A percentile compares a stretch with the other conserved stretches of the same genome.
Conservation (phyloP, 2,888 invertebrate species). For the Limenitis camilla region DNA sequence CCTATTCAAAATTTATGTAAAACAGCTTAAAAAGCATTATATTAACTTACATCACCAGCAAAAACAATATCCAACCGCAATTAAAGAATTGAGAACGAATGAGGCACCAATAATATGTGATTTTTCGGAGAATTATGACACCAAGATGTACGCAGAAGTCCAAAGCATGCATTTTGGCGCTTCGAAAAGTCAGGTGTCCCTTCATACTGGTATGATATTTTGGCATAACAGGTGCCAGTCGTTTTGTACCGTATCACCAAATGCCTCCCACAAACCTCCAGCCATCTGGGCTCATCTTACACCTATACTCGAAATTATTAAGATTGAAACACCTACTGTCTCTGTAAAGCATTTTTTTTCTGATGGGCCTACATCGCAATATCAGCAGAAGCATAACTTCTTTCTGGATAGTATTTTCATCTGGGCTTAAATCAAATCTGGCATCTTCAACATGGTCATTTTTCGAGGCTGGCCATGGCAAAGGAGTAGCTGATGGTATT, state of each 20-base stretch:
- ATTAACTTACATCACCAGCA: background rate
- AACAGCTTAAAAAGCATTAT: background rate
- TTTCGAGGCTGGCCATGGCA: constrained; percentile 28
- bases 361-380: constrained; percentile 29
- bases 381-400: constrained; percentile 29
- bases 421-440: constrained; percentile 16
- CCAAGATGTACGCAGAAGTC: constrained; percentile 24
- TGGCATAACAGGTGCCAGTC: constrained; percentile 20
- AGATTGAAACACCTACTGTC: constrained; percentile 15
- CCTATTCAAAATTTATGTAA: background rate
- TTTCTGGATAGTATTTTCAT: constrained; percentile 22
- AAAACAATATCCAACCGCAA: no score
- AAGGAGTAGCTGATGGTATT: constrained; percentile 28
- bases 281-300: constrained; percentile 24
- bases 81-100: constrained; percentile 16
- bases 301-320: constrained; percentile 23
- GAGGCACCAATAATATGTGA: constrained; percentile 24
- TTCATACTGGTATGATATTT: constrained; percentile 27
- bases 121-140: constrained; percentile 27
- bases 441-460: constrained; percentile 27
- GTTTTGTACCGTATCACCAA: constrained; percentile 24
- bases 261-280: constrained; percentile 23
- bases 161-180: constrained; percentile 29
- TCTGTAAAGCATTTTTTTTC: constrained; percentile 27
- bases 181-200: constrained; percentile 23